phyloP scores from a whole-genome alignment of 2,888 invertebrate genomes.

The Saturnia japonica region DNA sequence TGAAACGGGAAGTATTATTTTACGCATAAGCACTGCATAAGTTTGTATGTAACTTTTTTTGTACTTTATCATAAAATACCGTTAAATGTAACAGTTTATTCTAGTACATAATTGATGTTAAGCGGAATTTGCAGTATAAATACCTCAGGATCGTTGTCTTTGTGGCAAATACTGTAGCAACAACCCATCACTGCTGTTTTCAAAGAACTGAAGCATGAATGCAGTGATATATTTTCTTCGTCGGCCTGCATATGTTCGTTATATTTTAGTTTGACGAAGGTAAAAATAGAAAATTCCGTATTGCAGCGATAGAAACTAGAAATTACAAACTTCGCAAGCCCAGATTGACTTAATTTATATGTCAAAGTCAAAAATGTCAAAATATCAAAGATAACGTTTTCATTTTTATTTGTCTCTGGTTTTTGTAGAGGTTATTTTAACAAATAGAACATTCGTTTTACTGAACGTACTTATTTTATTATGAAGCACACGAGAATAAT shows the following conservation, averaged over 20 bases:
- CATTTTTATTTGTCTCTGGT: no score
- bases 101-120: not conserved
- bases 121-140: conserved; percentile 23
- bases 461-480: no score
- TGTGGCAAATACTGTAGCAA: conserved; percentile 88
- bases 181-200: conserved; percentile 84
- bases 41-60: not conserved
- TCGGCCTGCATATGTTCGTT: conserved; percentile 76
- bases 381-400: no score
- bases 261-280: conserved; percentile 57
- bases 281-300: conserved; percentile 74
- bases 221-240: conserved; percentile 69
- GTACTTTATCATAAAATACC: conserved; percentile 4
- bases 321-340: no score
- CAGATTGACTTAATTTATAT: conserved; percentile 18
- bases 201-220: conserved; percentile 77
- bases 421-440: conserved; percentile 14
- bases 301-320: conserved; percentile 36
- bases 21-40: not conserved
- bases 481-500: no score
- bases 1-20: conserved; percentile 10
- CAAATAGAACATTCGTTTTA: no score
- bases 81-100: conserved; percentile 5
- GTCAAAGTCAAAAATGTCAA: conserved; percentile 21
- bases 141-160: conserved; percentile 87